Conservation (phyloP, 2,888 invertebrate species). For the Chaetoderma sp. region DNA sequence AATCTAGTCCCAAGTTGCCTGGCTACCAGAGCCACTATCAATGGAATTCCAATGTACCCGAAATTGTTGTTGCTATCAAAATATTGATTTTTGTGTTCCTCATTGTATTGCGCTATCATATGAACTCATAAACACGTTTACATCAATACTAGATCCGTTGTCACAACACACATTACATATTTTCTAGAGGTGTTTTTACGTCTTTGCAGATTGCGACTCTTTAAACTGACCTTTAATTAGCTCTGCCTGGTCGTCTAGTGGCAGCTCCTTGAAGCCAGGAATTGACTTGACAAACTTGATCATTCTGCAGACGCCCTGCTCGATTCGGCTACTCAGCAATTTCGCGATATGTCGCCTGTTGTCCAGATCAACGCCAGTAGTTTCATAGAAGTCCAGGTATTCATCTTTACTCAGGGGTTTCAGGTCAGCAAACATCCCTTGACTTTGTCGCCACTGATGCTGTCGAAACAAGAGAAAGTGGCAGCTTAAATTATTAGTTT, state of each 20-base stretch:
- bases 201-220: too few species aligned
- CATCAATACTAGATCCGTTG: too few species aligned
- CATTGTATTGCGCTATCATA: too few species aligned
- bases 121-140: too few species aligned
- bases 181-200: too few species aligned
- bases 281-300: slow-evolving; percentile 62
- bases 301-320: slow-evolving; percentile 54
- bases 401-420: slow-evolving; percentile 53
- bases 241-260: slow-evolving; percentile 60
- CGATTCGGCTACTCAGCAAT: slow-evolving; percentile 51
- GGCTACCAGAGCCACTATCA: too few species aligned
- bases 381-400: slow-evolving; percentile 56
- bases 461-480: slow-evolving; percentile 24
- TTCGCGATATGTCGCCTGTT: slow-evolving; percentile 53
- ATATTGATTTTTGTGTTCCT: too few species aligned
- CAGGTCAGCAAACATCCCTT: slow-evolving; percentile 58
- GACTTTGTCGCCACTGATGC: slow-evolving; percentile 51
- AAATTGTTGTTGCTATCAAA: too few species aligned
- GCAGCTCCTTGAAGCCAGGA: slow-evolving; percentile 60
- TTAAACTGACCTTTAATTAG: slow-evolving; percentile 60
- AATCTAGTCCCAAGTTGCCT: too few species aligned
- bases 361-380: slow-evolving; percentile 66
- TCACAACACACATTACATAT: too few species aligned
- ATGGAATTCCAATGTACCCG: too few species aligned
- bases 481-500: too few species aligned